Conservation (phyloP, 2,113 vertebrate species). For the Neotoma lepida region DNA sequence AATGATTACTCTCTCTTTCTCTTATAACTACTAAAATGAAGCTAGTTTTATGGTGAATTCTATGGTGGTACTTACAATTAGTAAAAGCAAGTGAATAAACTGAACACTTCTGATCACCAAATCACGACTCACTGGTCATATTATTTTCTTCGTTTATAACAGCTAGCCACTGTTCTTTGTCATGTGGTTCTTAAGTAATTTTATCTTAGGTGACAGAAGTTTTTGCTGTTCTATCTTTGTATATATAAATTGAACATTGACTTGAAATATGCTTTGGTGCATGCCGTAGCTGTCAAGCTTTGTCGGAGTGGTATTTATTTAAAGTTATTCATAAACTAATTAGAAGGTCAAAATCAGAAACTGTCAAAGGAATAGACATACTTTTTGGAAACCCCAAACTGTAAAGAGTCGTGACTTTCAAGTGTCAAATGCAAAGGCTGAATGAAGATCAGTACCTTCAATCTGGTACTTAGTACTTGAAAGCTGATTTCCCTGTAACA, state of each 20-base stretch:
- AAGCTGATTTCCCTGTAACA: neutral
- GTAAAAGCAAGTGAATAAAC: constrained; percentile 14
- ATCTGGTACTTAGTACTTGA: neutral
- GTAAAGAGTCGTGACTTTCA: neutral
- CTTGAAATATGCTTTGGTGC: neutral
- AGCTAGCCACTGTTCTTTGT: constrained; percentile 14
- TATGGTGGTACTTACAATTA: neutral
- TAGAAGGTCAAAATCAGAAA: constrained; percentile 51
- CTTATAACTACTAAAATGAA: constrained; percentile 6
- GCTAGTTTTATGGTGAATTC: neutral
- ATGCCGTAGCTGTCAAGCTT: neutral
- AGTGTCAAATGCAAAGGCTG: neutral
- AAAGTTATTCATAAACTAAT: constrained; percentile 44
- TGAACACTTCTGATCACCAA: neutral
- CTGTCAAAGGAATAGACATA: neutral
- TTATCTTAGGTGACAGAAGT: neutral
- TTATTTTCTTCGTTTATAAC: constrained; percentile 49
- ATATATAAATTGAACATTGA: constrained; percentile 32
- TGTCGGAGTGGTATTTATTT: constrained; percentile 36
- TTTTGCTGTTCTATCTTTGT: constrained; percentile 21
- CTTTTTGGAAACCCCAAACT: neutral
- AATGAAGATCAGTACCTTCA: constrained; percentile 24
- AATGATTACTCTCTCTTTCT: neutral
- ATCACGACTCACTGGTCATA: neutral
- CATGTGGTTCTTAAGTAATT: constrained; percentile 39